phyloP scores from a whole-genome alignment of 2,113 vertebrate species.

The Isichthys henryi region DNA sequence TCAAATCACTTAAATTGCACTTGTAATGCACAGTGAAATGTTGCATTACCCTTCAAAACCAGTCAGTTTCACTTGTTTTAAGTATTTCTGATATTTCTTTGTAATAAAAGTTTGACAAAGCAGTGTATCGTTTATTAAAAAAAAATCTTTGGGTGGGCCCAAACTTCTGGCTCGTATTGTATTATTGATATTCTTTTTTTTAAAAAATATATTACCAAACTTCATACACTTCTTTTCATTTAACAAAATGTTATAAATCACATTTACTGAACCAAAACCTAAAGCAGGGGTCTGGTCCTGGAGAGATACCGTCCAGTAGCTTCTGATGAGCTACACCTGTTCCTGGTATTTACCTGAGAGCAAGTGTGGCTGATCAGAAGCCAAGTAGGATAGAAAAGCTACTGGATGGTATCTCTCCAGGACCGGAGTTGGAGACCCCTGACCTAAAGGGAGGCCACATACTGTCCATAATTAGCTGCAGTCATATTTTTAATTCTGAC shows the following conservation, averaged over 20 bases:
- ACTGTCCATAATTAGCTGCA: background rate
- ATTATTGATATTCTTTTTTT: background rate
- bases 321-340: background rate
- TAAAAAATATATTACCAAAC: background rate
- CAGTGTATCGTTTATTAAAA: no score
- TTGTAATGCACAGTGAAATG: no score
- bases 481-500: conserved; percentile 18
- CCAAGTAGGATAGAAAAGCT: background rate
- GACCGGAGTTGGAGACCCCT: background rate
- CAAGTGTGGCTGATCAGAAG: background rate
- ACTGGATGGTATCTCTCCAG: background rate
- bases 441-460: background rate
- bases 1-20: no score
- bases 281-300: background rate
- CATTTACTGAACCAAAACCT: background rate
- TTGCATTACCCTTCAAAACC: no score
- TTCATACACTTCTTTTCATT: background rate
- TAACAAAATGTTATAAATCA: background rate
- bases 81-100: no score
- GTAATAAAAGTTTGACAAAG: no score
- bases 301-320: background rate
- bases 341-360: background rate
- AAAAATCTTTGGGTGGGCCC: no score
- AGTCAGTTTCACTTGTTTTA: no score
- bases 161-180: background rate